phyloP scores from a whole-genome alignment of 1,140 invertebrate species.

The Pogonognathellus flavescens region DNA sequence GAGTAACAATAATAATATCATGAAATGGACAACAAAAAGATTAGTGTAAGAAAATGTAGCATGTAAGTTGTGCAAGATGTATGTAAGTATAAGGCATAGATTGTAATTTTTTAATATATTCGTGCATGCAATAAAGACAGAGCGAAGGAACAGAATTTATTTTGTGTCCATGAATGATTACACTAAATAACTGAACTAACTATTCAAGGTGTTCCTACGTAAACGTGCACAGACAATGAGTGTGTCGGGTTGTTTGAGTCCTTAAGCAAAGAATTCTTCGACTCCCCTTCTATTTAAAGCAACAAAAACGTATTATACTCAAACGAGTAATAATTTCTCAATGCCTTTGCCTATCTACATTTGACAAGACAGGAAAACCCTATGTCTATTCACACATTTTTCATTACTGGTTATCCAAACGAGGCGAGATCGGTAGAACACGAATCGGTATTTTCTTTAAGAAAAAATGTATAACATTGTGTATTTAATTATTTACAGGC shows the following conservation, averaged over 20 bases:
- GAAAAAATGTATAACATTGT: too few relatives aligned
- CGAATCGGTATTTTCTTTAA: too few relatives aligned
- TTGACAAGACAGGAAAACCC: slow-evolving; percentile 44
- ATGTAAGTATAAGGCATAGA: not conserved
- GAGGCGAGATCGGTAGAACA: too few relatives aligned
- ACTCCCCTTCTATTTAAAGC: slow-evolving; percentile 49
- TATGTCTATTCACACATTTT: not conserved
- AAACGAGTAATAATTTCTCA: slow-evolving; percentile 36
- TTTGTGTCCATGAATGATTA: slow-evolving; percentile 12
- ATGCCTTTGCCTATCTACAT: not conserved
- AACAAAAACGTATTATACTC: slow-evolving; percentile 27
- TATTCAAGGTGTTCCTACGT: not conserved
- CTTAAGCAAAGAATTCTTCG: slow-evolving; percentile 30
- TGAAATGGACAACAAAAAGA: not conserved
- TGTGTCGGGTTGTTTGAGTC: slow-evolving; percentile 1
- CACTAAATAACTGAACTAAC: slow-evolving; percentile 18
- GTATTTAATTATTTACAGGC: too few relatives aligned
- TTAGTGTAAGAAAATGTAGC: not conserved
- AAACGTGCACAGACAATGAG: not conserved
- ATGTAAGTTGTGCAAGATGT: not conserved
- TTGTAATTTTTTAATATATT: slow-evolving; percentile 16
- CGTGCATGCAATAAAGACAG: slow-evolving; percentile 5
- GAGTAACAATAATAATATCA: too few relatives aligned
- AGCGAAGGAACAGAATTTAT: not conserved
- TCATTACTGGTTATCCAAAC: not conserved